These are phyloP conservation scores for Micronycteris hirsuta DNA, from an alignment of 2,113 vertebrate genomes.

Conservation along the genomic window DNA sequence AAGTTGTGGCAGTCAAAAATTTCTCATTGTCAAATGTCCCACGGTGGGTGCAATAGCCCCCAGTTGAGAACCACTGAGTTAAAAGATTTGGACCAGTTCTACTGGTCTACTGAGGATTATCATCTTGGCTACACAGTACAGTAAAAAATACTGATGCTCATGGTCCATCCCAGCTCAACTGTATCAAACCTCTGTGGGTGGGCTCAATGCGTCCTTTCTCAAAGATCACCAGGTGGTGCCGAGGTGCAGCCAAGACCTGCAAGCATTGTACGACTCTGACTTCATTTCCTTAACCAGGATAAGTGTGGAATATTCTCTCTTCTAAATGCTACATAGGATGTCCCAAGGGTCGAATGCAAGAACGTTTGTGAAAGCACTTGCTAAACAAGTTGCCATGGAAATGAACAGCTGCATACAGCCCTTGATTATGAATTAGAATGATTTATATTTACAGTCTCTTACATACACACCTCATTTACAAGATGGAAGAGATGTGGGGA, in stretches of 20 bases:
- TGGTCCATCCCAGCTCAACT: background rate
- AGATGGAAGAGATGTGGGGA: background rate
- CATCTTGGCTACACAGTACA: background rate
- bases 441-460: background rate
- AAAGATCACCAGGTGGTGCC: background rate
- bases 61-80: background rate
- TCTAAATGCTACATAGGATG: background rate
- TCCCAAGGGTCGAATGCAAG: background rate
- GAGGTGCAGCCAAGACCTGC: background rate
- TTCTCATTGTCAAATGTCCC: background rate
- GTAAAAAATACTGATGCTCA: background rate
- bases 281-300: background rate
- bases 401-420: conserved; percentile 3
- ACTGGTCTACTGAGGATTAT: background rate
- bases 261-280: background rate
- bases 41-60: background rate
- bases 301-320: background rate
- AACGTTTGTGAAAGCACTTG: background rate
- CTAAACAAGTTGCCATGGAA: conserved; percentile 21
- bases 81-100: background rate
- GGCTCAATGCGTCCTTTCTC: background rate
- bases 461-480: background rate
- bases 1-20: background rate
- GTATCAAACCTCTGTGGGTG: background rate
- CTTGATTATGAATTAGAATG: conserved; percentile 23